Percentiles rank a stretch among this genome's conserved stretches.
phyloP scores from a whole-genome alignment of 2,888 invertebrate species.

The Sinopyrophorus schimmeli region DNA sequence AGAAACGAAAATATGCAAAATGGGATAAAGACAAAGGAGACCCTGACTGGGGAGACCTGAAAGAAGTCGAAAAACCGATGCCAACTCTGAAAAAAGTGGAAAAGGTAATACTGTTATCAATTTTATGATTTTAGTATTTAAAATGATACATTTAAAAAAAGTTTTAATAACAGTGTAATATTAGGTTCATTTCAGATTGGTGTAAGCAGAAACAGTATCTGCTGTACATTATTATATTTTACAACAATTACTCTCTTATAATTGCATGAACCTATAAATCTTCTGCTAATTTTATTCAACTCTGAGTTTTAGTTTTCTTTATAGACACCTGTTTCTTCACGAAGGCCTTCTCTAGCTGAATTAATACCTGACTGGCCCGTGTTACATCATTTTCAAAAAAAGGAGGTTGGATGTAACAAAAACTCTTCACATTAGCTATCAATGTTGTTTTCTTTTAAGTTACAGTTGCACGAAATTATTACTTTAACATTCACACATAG shows the following conservation, averaged over 20 bases:
- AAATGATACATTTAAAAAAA: no score
- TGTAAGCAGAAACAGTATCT: no score
- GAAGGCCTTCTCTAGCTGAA: constrained; percentile 90
- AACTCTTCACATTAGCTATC: constrained; percentile 27
- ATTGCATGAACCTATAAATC: no score
- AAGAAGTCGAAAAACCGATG: constrained; percentile 85
- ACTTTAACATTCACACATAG: constrained; percentile 20
- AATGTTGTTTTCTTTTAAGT: constrained; percentile 20
- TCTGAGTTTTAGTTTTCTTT: constrained; percentile 55
- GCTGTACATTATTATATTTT: no score
- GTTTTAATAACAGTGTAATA: no score
- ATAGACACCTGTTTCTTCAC: constrained; percentile 60
- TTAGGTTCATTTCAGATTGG: no score
- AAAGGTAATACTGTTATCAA: no score
- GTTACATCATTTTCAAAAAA: constrained; percentile 79
- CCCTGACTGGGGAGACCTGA: constrained; percentile 91
- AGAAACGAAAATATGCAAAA: constrained; percentile 93
- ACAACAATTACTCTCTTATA: no score
- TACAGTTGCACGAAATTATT: constrained; percentile 27
- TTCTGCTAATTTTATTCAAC: no score
- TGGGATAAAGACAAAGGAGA: constrained; percentile 91
- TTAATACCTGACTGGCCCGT: constrained; percentile 96
- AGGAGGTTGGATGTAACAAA: constrained; percentile 75
- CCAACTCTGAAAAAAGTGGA: constrained; percentile 91
- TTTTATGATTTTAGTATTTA: no score